Conservation (phyloP, 2,888 invertebrate genomes). For the Melanchra persicariae region DNA sequence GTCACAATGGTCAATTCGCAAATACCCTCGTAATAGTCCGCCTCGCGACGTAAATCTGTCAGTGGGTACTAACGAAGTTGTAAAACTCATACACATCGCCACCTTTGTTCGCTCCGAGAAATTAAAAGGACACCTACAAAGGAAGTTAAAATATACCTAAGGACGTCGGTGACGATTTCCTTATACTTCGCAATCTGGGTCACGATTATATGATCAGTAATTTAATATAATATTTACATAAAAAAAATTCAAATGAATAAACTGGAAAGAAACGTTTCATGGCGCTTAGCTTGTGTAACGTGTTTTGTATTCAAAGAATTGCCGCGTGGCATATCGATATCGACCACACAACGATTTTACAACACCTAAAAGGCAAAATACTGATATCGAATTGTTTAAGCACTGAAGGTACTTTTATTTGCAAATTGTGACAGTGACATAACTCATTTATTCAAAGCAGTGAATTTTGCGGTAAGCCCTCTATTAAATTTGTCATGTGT, state of each 20-base stretch:
- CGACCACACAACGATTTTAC: slow-evolving; percentile 36
- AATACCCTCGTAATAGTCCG: slow-evolving; percentile 44
- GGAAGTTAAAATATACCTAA: slow-evolving; percentile 67
- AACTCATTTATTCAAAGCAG: slow-evolving; percentile 58
- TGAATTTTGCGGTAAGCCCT: slow-evolving; percentile 62
- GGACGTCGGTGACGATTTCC: slow-evolving; percentile 70
- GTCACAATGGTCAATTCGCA: slow-evolving; percentile 53
- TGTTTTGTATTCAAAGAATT: slow-evolving; percentile 44
- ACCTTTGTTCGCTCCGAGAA: slow-evolving; percentile 70
- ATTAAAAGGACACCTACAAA: slow-evolving; percentile 65
- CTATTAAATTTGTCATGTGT: slow-evolving; percentile 70
- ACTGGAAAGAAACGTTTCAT: slow-evolving; percentile 47
- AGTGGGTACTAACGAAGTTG: slow-evolving; percentile 69
- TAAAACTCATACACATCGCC: slow-evolving; percentile 67
- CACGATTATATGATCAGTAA: slow-evolving; percentile 55
- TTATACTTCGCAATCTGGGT: slow-evolving; percentile 64
- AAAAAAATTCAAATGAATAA: slow-evolving; percentile 55
- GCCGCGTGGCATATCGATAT: slow-evolving; percentile 12
- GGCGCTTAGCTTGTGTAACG: slow-evolving; percentile 54
- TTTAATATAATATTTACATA: slow-evolving; percentile 52
- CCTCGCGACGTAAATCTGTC: slow-evolving; percentile 74
- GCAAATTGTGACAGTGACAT: slow-evolving; percentile 30
- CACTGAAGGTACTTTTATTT: slow-evolving; percentile 18
- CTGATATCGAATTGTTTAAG: slow-evolving; percentile 20
- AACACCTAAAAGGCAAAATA: slow-evolving; percentile 29